Base-by-base conservation (phyloP, 2,113 vertebrate species). In the Pheucticus melanocephalus region DNA sequence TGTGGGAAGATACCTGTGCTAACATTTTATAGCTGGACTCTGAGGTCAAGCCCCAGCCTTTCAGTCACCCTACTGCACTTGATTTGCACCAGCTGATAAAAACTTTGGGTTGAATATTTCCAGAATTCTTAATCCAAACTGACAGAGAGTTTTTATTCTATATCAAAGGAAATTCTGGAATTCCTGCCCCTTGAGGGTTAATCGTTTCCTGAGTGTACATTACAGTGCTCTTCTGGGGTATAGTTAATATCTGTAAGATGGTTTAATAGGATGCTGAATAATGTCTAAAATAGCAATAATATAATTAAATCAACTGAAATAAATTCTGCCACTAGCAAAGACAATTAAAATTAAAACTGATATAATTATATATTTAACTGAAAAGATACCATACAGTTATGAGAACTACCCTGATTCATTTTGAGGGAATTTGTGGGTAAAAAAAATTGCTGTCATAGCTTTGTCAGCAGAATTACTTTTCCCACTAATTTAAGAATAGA, bases 221-320 rank as follows among this genome's bases (percentile, higher is more conserved):
- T 73, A 73, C 12, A 47, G 10, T 22, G 35, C 14, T 82, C 50
- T 85, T 90, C 65, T 61, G 16, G 16, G 25, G 50, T 35, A 73
- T 30, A 82, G 83, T 92, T 95, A 85, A 54, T 87, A 80, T 76
- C 44, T 80, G 42, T 80, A 40, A 73, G 54, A 82, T 56, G 14
- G 9, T 95, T 92, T 95, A 91, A 91, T 82, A 88, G 27, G 84
- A 88, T 88, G 35, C 63, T 94, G 71, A 82, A 90, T 82, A 87
- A 85, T 51, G 54, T 76, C 89, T 80, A 76, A 95, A 95, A 95
- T 79, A 78, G 35, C 50, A 95, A 72, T 93, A 87, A 86, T 91
- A 85, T 95, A 90, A 93, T 60, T 59, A 82, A 93, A 95, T 91
- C 59, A 95, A 92, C 40, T 40, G 59, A 92, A 94, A 71, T 91